Base-by-base conservation (phyloP, 2,113 vertebrate genomes). In the Corythornis cristatus region DNA sequence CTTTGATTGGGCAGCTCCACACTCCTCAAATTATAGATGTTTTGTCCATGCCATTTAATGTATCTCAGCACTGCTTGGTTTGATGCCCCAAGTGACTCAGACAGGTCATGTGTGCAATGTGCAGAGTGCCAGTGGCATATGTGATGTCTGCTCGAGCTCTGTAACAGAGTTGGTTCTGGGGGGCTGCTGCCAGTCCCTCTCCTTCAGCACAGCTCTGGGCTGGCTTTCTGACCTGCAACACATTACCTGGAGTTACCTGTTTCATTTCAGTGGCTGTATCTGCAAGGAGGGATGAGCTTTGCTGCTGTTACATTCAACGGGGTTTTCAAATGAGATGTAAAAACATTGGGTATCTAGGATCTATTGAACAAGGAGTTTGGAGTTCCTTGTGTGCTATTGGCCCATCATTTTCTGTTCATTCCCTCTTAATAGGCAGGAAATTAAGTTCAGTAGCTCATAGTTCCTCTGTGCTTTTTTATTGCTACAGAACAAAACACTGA, bases 241-340 rank as follows among this genome's bases (percentile, higher is more conserved):
- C 0, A 1, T 11, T 0, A 0, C 43, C 61, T 26, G 29, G n/a
- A 48, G 19, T 58, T 61, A 62, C 20, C 9, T 88, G 68, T 88
- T 46, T 17, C 18, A 13, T 26, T 82, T 61, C 33, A 40, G 28
- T 46, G 31, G 8, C 33, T 76, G 74, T 13, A 21, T 61, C 64
- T 54, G 64, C 31, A 9, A 26, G 60, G 19, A 83, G 16, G 26
- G 33, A 53, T 78, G 57, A 31, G 43, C 8, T 82, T 85, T 53
- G 31, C 58, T 79, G 5, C 71, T 85, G 56, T 8, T 57, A 18
- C 0, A 0, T 61, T 68, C 0, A 0, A 8, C 40, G 23, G 9
- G 10, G 23, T 46, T 84, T 93, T 87, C 71, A 51, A 56, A 56
- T 64, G 16, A 77, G 48, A 42, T 71, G 57, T 40, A 11, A 71